phyloP scores from a whole-genome alignment of 2,888 invertebrate genomes.

The Galerucella pusilla region DNA sequence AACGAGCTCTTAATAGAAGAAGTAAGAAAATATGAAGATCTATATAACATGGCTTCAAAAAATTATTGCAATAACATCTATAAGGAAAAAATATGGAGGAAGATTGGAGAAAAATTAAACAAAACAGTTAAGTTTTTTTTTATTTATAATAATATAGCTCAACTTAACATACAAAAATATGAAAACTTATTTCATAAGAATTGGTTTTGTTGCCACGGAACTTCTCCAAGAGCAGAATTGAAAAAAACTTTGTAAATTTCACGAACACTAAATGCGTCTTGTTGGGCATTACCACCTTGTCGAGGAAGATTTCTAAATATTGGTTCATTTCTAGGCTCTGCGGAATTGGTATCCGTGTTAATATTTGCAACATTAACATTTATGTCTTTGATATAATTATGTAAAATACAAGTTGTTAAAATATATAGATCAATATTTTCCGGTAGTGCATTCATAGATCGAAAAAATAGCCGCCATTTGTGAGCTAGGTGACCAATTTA shows the following conservation, averaged over 20 bases:
- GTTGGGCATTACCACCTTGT: background rate
- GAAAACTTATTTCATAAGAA: too few species aligned
- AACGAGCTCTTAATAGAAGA: too few species aligned
- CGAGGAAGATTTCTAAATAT: background rate
- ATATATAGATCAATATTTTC: slow-evolving; percentile 18
- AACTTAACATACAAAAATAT: too few species aligned
- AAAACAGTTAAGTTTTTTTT: too few species aligned
- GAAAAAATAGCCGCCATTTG: slow-evolving; percentile 15
- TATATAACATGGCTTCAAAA: too few species aligned
- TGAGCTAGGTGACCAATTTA: background rate
- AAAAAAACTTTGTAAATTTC: too few species aligned
- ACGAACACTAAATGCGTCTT: too few species aligned
- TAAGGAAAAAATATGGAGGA: background rate
- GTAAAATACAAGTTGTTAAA: slow-evolving; percentile 11
- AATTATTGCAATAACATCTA: too few species aligned
- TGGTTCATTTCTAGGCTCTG: background rate
- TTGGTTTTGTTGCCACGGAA: too few species aligned
- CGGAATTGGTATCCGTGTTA: too few species aligned
- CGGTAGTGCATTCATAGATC: slow-evolving; percentile 9
- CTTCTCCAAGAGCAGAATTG: too few species aligned
- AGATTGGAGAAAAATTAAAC: background rate
- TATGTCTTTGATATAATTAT: slow-evolving; percentile 17
- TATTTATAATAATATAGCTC: background rate
- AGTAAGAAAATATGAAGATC: too few species aligned
- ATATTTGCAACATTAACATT: slow-evolving; percentile 11